phyloP scores from a whole-genome alignment of 2,797 vertebrate genomes.

The Poecilia picta region DNA sequence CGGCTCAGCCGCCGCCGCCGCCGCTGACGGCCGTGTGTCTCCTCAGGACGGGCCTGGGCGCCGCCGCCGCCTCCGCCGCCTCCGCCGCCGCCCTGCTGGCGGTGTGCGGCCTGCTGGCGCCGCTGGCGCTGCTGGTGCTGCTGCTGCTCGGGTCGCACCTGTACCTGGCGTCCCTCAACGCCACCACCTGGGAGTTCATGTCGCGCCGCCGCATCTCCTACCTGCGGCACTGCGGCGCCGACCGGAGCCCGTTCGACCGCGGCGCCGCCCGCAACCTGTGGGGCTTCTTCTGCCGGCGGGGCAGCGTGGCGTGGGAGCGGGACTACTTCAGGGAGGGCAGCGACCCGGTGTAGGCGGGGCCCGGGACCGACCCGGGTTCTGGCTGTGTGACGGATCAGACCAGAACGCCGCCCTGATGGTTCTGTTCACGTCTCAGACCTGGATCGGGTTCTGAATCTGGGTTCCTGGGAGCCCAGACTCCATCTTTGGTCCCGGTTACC shows the following conservation, averaged over 20 bases:
- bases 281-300: conserved; percentile 91
- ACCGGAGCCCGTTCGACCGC: conserved; percentile 92
- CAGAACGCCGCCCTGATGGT: too few relatives aligned
- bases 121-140: conserved; percentile 81
- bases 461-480: too few relatives aligned
- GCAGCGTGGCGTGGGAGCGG: conserved; percentile 87
- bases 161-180: conserved; percentile 92
- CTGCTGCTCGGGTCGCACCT: conserved; percentile 91
- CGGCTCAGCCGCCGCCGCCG: too few relatives aligned
- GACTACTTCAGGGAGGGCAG: conserved; percentile 85
- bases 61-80: conserved; percentile 74
- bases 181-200: conserved; percentile 98
- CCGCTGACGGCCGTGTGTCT: background rate
- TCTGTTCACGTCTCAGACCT: background rate
- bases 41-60: conserved; percentile 88
- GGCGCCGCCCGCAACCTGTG: conserved; percentile 89
- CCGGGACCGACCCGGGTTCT: background rate
- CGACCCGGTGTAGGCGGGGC: conserved; percentile 78
- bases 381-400: too few relatives aligned
- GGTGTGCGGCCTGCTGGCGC: conserved; percentile 77
- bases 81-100: conserved; percentile 82
- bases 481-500: background rate
- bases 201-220: conserved; percentile 93
- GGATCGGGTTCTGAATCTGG: background rate
- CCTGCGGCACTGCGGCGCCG: conserved; percentile 86